Conservation (phyloP, 1,140 invertebrate genomes). For the Chrysomallon squamiferum region DNA sequence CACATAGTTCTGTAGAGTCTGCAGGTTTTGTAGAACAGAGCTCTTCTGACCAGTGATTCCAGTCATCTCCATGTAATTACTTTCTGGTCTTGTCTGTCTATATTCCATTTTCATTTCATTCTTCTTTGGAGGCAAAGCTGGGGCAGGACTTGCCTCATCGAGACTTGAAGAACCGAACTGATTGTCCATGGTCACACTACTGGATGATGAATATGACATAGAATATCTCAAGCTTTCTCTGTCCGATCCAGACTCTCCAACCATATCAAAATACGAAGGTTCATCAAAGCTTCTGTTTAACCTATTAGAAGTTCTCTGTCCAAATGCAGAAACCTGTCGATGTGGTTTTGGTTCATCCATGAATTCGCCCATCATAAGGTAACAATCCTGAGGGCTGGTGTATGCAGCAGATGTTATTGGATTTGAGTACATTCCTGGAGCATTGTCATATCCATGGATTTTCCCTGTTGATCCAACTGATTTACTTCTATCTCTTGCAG, state of each 20-base stretch:
- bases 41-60: conserved; percentile 19
- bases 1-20: conserved; percentile 30
- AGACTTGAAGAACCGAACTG: too few species aligned
- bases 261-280: too few species aligned
- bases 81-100: conserved; percentile 12
- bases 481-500: conserved; percentile 23
- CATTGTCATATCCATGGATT: conserved; percentile 8
- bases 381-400: conserved; percentile 29
- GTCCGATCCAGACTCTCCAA: too few species aligned
- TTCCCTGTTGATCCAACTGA: conserved; percentile 17
- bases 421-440: background rate
- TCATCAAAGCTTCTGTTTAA: too few species aligned
- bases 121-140: too few species aligned
- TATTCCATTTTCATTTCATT: background rate
- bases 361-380: conserved; percentile 49
- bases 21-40: conserved; percentile 30
- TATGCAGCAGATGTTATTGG: conserved; percentile 1
- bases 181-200: too few species aligned
- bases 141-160: too few species aligned
- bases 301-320: too few species aligned
- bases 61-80: conserved; percentile 39
- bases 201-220: too few species aligned
- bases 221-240: too few species aligned
- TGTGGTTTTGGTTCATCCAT: conserved; percentile 22
- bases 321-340: too few species aligned